A percentile compares a stretch with the other conserved stretches of the same genome.
These are phyloP conservation scores for Oreotragus oreotragus DNA, from an alignment of 2,113 vertebrate genomes.

Conservation along the genomic window DNA sequence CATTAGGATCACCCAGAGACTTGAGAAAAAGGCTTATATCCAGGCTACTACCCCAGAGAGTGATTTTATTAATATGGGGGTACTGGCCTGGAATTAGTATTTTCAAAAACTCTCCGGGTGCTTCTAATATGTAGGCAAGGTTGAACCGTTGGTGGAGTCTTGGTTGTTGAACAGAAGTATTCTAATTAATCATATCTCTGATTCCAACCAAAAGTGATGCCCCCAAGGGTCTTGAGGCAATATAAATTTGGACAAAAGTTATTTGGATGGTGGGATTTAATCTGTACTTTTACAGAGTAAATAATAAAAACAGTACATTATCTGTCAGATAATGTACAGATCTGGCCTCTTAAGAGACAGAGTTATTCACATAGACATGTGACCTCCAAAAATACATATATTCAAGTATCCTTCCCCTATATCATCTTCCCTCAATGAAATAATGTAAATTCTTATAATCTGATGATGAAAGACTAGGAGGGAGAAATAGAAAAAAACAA, in stretches of 20 bases:
- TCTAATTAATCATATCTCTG: background rate
- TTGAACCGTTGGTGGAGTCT: background rate
- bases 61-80: background rate
- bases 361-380: background rate
- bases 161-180: background rate
- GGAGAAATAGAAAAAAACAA: no score
- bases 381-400: background rate
- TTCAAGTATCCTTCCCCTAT: background rate
- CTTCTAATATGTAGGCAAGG: background rate
- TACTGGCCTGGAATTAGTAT: background rate
- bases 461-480: no score
- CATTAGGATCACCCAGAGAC: background rate
- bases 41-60: background rate
- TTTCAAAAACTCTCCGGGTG: background rate
- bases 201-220: background rate
- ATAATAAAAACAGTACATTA: background rate
- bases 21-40: background rate
- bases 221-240: background rate
- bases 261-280: background rate
- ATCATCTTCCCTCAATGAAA: no score
- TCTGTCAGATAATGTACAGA: background rate
- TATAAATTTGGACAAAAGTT: background rate
- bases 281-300: background rate
- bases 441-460: no score
- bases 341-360: background rate